Evolutionary conservation across 2,113 vertebrate genomes (phyloP).

Genomic region (human (Homo sapiens)): DNA sequence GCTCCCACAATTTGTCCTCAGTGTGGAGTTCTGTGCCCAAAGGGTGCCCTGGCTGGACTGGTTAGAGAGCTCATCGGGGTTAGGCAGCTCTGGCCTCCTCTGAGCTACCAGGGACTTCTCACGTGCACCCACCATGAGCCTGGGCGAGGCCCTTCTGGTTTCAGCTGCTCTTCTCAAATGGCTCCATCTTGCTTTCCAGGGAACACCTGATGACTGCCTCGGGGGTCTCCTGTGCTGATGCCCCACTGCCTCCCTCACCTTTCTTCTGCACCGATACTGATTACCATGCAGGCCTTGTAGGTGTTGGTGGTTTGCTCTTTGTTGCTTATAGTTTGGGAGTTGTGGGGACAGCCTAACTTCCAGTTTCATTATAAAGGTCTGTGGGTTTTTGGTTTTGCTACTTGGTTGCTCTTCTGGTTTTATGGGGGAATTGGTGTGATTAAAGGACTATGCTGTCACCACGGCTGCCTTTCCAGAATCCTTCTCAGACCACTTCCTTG

Average conservation of each 20-base stretch:
- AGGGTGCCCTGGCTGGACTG: not conserved
- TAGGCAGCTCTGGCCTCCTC: not conserved
- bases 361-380: not conserved
- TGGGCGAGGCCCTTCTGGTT: no score
- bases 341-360: not conserved
- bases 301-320: not conserved
- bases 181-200: not conserved
- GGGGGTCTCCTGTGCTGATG: not conserved
- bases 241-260: not conserved
- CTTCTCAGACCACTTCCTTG: not conserved
- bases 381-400: not conserved
- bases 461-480: not conserved
- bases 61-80: not conserved
- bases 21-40: not conserved
- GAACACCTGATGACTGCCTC: accelerated
- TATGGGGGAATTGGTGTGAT: not conserved
- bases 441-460: not conserved
- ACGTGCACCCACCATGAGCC: accelerated
- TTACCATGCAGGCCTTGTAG: not conserved
- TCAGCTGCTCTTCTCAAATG: not conserved
- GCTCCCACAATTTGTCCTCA: not conserved
- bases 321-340: not conserved
- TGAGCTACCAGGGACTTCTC: not conserved
- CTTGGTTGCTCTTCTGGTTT: not conserved
- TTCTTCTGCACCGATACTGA: not conserved